A percentile compares a stretch with the other conserved stretches of the same genome.
phyloP scores from a whole-genome alignment of 2,888 invertebrate species.

The Scaptomyza caliginosa region DNA sequence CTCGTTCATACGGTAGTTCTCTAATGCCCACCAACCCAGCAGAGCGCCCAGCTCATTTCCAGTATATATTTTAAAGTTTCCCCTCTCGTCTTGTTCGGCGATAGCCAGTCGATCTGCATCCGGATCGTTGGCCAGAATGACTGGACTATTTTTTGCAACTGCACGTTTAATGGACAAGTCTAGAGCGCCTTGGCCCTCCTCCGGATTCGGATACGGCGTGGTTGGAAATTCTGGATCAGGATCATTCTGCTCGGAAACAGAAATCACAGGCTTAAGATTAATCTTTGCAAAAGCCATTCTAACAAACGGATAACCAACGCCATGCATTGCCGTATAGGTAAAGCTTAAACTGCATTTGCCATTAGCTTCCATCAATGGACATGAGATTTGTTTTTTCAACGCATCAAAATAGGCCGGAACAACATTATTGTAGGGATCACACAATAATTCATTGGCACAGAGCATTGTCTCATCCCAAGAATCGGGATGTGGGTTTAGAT shows the following conservation, averaged over 20 bases:
- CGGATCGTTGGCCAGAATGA: constrained; percentile 98
- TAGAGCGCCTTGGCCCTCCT: constrained; percentile 94
- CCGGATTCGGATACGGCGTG: constrained; percentile 98
- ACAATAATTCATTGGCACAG: constrained; percentile 85
- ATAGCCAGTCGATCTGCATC: constrained; percentile 98
- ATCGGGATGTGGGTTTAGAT: constrained; percentile 90
- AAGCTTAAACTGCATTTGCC: constrained; percentile 87
- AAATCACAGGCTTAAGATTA: constrained; percentile 86
- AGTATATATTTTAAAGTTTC: constrained; percentile 86
- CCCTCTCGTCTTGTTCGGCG: constrained; percentile 89
- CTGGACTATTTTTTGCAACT: constrained; percentile 87
- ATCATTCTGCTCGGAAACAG: constrained; percentile 88
- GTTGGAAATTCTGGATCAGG: constrained; percentile 99
- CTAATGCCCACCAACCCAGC: constrained; percentile 96
- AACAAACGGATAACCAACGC: constrained; percentile 94
- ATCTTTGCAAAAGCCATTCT: constrained; percentile 90
- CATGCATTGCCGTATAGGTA: constrained; percentile 99
- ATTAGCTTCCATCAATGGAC: constrained; percentile 85
- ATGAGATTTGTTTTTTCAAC: constrained; percentile 86
- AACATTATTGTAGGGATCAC: constrained; percentile 90
- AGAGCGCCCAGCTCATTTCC: constrained; percentile 98
- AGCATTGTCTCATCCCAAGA: constrained; percentile 91
- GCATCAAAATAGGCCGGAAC: constrained; percentile 88
- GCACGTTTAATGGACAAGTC: constrained; percentile 91
- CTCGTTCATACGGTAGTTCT: constrained; percentile 85